A percentile compares a stretch with the other conserved stretches of the same genome.
phyloP scores from a whole-genome alignment of 1,140 invertebrate genomes.

The Ceratina australensis region DNA sequence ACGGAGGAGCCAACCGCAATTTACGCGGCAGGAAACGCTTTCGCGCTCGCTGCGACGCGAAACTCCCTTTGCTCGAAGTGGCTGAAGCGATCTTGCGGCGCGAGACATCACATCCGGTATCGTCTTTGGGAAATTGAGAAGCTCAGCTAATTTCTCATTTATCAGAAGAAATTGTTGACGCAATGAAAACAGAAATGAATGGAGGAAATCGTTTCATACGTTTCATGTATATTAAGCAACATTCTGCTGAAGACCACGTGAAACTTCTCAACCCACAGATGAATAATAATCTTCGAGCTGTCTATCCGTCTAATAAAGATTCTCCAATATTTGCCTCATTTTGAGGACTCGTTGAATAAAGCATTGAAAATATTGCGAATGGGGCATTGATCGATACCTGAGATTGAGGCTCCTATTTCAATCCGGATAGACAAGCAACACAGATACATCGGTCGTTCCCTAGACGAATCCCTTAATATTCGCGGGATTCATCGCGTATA shows the following conservation, averaged over 20 bases:
- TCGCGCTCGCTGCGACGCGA: neutral
- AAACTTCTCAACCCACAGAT: too few relatives aligned
- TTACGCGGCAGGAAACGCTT: conserved; percentile 36
- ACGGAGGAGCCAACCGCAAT: conserved; percentile 8
- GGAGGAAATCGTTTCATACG: too few relatives aligned
- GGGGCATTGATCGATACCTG: conserved; percentile 3
- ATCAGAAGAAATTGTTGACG: too few relatives aligned
- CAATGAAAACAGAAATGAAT: too few relatives aligned
- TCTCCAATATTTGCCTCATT: conserved; percentile 8
- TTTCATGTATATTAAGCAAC: too few relatives aligned
- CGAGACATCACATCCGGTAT: too few relatives aligned
- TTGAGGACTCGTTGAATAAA: neutral
- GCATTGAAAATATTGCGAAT: too few relatives aligned
- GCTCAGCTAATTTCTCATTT: too few relatives aligned
- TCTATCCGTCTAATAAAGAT: neutral
- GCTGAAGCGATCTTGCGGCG: neutral
- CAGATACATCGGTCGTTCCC: conserved; percentile 20
- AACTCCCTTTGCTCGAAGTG: neutral
- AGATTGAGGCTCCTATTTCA: conserved; percentile 9
- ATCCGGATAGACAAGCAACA: conserved; percentile 30
- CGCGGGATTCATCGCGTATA: neutral
- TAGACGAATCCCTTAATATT: conserved; percentile 28
- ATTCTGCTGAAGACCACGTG: too few relatives aligned
- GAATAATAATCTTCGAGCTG: too few relatives aligned
- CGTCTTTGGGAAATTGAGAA: too few relatives aligned